Percentiles rank a stretch among this genome's conserved stretches.
phyloP scores from a whole-genome alignment of 2,113 vertebrate genomes.

The Chaetodon trifascialis region DNA sequence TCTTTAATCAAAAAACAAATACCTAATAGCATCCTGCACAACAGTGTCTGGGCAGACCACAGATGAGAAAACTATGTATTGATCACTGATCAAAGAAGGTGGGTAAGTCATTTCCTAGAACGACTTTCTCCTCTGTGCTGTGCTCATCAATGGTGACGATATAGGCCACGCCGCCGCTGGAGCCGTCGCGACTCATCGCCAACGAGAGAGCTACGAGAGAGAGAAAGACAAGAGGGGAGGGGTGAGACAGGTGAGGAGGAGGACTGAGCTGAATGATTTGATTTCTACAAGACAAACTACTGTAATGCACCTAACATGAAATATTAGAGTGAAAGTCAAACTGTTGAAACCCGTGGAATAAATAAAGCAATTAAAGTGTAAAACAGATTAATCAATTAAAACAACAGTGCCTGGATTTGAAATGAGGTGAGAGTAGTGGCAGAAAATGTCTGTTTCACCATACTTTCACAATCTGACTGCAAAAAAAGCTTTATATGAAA shows the following conservation, averaged over 20 bases:
- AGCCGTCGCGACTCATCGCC: slow-evolving; percentile 90
- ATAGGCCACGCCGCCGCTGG: slow-evolving; percentile 90
- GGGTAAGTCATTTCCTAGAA: slow-evolving; percentile 87
- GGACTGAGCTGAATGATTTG: not conserved
- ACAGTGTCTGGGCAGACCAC: not conserved
- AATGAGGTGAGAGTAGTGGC: too few species aligned
- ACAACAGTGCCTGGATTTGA: too few species aligned
- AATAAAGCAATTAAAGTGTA: too few species aligned
- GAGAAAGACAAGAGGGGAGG: not conserved
- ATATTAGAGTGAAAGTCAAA: too few species aligned
- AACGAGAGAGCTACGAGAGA: slow-evolving; percentile 84
- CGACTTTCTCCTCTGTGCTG: slow-evolving; percentile 84
- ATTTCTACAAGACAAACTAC: not conserved
- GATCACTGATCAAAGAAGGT: slow-evolving; percentile 86
- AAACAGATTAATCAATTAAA: too few species aligned
- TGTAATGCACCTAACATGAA: too few species aligned
- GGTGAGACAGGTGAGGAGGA: not conserved
- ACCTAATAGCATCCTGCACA: not conserved
- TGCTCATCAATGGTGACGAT: slow-evolving; percentile 87
- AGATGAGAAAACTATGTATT: not conserved
- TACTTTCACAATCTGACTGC: not conserved
- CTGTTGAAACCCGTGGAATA: too few species aligned
- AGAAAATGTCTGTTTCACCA: not conserved
- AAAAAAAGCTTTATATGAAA: not conserved
- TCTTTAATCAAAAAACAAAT: not conserved